These are phyloP conservation scores for Melanostoma scalare DNA, from an alignment of 2,888 invertebrate genomes.

Conservation along the genomic window DNA sequence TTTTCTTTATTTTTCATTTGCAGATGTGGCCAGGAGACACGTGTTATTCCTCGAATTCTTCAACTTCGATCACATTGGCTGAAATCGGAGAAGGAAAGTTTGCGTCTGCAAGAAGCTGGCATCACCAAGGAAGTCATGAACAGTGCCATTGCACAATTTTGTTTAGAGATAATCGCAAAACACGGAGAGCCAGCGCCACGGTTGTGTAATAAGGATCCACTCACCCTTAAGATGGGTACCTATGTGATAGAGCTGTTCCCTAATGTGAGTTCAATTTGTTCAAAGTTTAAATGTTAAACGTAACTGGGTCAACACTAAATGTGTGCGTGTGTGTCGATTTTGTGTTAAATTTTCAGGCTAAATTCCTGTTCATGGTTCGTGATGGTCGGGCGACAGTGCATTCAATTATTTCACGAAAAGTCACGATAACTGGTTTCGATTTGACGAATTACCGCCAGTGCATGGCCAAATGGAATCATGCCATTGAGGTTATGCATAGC, in stretches of 20 bases:
- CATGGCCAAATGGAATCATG: slow-evolving; percentile 97
- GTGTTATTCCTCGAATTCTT: slow-evolving; percentile 97
- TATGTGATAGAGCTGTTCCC: slow-evolving; percentile 98
- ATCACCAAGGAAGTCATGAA: slow-evolving; percentile 96
- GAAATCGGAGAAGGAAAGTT: slow-evolving; percentile 94
- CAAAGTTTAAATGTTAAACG: not conserved
- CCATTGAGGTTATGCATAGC: slow-evolving; percentile 96
- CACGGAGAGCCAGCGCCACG: slow-evolving; percentile 97
- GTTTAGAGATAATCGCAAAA: slow-evolving; percentile 96
- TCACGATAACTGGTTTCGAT: slow-evolving; percentile 92
- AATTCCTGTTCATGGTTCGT: slow-evolving; percentile 98
- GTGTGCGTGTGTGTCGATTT: not conserved
- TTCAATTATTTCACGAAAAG: slow-evolving; percentile 98
- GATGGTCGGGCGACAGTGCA: slow-evolving; percentile 99
- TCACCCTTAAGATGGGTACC: slow-evolving; percentile 97
- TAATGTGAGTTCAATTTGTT: slow-evolving; percentile 83
- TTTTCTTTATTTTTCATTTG: slow-evolving; percentile 79
- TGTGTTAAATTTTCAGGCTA: slow-evolving; percentile 83
- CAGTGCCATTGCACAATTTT: slow-evolving; percentile 97
- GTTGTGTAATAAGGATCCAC: slow-evolving; percentile 99
- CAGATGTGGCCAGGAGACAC: slow-evolving; percentile 97
- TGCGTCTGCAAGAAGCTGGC: slow-evolving; percentile 96
- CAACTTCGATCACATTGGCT: slow-evolving; percentile 98
- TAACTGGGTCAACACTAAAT: slow-evolving; percentile 12
- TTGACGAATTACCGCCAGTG: slow-evolving; percentile 96